Evolutionary conservation across 2,888 invertebrate genomes (phyloP), one percentile per base, ranked within the genome.

Genomic region (Bembecia ichneumoniformis): DNA sequence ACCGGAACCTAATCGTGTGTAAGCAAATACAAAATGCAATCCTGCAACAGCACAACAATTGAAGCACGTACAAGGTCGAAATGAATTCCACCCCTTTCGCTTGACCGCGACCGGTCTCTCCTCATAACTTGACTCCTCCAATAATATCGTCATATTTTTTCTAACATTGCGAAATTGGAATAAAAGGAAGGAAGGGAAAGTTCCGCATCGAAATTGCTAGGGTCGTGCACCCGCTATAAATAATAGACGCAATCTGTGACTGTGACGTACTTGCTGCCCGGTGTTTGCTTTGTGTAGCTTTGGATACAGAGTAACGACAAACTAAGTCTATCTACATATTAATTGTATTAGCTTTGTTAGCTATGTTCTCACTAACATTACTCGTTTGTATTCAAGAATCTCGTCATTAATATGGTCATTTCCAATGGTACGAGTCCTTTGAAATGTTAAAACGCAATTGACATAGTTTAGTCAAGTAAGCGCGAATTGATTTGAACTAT

Each of bases 101-200:
- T 76, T 81, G 82, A 81, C 83, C 84, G 73, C 66, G 57, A 60
- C 48, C 53, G 56, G 64, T 52, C 56, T 63, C 68, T 64, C 66
- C 64, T 75, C 76, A 73, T 76, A 77, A 76, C 76, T 77, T 68
- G 69, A 66, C 66, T 74, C 68, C 64, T 74, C 73, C 80, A 84
- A 84, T 86, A 84, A 84, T 78, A 83, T 77, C 82, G 79, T 82
- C 79, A 84, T 86, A 83, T 86, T 84, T 84, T 80, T 82, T 80
- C 74, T 77, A 80, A 77, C 78, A 74, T 79, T 68, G 76, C 77
- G 70, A 82, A 81, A 84, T 82, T 81, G 81, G 77, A 76, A 82
- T 78, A 76, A 77, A 77, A 72, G 76, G 75, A 64, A 68, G 67
- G 66, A 74, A 77, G 80, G 79, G 77, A 77, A 78, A 78, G 76